Percentiles rank a stretch among this genome's conserved stretches.
These are phyloP conservation scores for Tetragnatha montana DNA, from an alignment of 2,888 invertebrate genomes.

Conservation along the genomic window DNA sequence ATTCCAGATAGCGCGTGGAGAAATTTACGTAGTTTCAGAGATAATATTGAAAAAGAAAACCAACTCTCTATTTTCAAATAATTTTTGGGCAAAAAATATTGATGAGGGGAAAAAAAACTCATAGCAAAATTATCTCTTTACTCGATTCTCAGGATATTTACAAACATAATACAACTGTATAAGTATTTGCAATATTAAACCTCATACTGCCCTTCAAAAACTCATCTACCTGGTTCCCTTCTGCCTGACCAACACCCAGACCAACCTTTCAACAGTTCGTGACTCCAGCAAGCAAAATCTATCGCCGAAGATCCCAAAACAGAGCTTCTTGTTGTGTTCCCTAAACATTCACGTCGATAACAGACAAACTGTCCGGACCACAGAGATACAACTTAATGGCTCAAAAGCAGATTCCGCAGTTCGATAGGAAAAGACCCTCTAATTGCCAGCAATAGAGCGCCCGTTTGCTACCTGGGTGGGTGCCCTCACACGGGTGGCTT, in stretches of 20 bases:
- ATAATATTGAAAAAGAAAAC: no score
- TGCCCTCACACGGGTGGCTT: conserved; percentile 43
- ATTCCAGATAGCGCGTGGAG: no score
- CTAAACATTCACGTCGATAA: conserved; percentile 30
- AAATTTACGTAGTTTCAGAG: no score
- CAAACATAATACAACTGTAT: no score
- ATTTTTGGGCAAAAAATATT: no score
- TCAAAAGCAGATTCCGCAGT: conserved; percentile 3
- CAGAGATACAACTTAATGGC: conserved; percentile 43
- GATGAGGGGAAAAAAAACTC: no score
- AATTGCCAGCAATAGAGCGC: conserved; percentile 30
- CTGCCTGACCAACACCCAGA: conserved; percentile 25
- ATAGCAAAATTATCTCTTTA: no score
- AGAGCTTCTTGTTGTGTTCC: conserved; percentile 40
- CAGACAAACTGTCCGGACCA: conserved; percentile 18
- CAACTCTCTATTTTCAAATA: no score
- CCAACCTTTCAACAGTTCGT: conserved; percentile 56
- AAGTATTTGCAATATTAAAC: no score
- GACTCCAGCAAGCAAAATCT: conserved; percentile 23
- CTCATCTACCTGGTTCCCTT: conserved; percentile 15
- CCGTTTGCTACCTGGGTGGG: conserved; percentile 56
- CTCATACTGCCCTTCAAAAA: no score
- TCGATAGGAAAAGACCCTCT: conserved; percentile 44
- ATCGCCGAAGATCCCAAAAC: conserved; percentile 25
- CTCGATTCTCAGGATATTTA: no score